These are phyloP conservation scores for Apostichopus californicus DNA, from an alignment of 35 echinoderm and acorn worm genomes.

Conservation along the genomic window DNA sequence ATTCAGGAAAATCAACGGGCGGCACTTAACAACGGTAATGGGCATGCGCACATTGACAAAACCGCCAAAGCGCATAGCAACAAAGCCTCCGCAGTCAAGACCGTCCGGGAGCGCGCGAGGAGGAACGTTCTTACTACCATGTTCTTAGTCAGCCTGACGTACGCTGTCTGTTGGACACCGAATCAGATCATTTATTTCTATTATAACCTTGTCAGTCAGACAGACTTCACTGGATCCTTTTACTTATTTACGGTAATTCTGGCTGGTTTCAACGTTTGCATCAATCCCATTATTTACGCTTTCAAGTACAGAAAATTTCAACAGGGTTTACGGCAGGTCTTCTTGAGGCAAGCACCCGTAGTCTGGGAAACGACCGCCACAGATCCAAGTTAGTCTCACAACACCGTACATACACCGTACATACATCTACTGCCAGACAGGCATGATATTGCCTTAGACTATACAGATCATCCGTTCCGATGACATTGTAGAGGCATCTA, in stretches of 20 bases:
- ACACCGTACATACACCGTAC: too few species aligned
- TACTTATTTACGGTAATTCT: constrained; percentile 41
- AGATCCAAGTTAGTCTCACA: constrained; percentile 6
- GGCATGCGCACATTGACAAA: not conserved
- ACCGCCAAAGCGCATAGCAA: not conserved
- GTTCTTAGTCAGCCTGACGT: constrained; percentile 50
- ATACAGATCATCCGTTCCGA: too few species aligned
- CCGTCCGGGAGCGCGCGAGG: constrained; percentile 6
- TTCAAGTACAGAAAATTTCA: constrained; percentile 60
- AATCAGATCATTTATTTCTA: constrained; percentile 55
- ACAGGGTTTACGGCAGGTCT: constrained; percentile 13
- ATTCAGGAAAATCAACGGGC: not conserved
- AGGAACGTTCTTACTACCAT: constrained; percentile 49
- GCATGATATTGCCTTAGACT: too few species aligned
- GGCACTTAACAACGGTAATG: not conserved
- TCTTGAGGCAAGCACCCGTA: constrained; percentile 11
- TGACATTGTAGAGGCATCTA: too few species aligned
- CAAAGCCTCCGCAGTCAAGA: not conserved
- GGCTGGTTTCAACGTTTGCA: constrained; percentile 33
- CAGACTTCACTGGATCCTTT: constrained; percentile 22
- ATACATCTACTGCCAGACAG: too few species aligned
- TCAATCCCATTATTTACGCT: constrained; percentile 47
- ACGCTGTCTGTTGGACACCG: constrained; percentile 52
- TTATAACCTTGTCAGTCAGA: constrained; percentile 40
- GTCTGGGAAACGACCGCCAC: constrained; percentile 43